Evolutionary conservation across 23 tunicate genomes (phyloP), one percentile per base, ranked within the genome.

Genomic region (Styela clava): DNA sequence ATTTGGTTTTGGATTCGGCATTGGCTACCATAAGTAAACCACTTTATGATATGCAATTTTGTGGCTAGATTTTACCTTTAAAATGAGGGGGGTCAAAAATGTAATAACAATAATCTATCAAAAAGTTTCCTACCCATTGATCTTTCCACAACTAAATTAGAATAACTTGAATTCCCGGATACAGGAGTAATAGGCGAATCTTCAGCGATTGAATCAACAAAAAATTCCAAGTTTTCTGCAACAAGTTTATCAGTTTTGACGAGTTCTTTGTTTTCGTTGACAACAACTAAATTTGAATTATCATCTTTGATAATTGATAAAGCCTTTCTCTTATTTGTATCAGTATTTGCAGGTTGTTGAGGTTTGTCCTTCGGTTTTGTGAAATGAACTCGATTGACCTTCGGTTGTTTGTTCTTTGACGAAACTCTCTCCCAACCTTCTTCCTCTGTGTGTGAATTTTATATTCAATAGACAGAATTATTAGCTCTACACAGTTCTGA

Each of bases 341-440:
- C 1, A 67, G 30, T 67, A 1, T 16, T 24, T 16, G 2, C 0
- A 67, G 56, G 12, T 44, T 44, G 56, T 7, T 44, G 56, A 5
- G 56, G 12, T 7, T 7, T 12, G 12, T 44, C 12, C 7, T 44
- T 44, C 9, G 7, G 7, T 7, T 44, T 44, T 5, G 56, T 44
- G 12, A 44, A 44, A 5, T 44, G 56, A 44, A 44, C 56, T 44
- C 56, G 7, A 12, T 44, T 7, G 56, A 44, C 3, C 23, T 61
- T 74, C 9, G 70, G 61, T 74, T 82, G 86, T 24, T 84, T 69
- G 34, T 56, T 81, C 63, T 81, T 70, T 2, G 90, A 78, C 0
- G 88, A 29, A 20, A 92, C 97, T 26, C 86, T 92, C 79, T 92
- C 97, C 97, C 97, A 92, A 16, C 86, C 96, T 20, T 63, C 91